A percentile compares a stretch with the other conserved stretches of the same genome.
Conservation (phyloP, 2,113 vertebrate species). For the Cygnus buccinator region DNA sequence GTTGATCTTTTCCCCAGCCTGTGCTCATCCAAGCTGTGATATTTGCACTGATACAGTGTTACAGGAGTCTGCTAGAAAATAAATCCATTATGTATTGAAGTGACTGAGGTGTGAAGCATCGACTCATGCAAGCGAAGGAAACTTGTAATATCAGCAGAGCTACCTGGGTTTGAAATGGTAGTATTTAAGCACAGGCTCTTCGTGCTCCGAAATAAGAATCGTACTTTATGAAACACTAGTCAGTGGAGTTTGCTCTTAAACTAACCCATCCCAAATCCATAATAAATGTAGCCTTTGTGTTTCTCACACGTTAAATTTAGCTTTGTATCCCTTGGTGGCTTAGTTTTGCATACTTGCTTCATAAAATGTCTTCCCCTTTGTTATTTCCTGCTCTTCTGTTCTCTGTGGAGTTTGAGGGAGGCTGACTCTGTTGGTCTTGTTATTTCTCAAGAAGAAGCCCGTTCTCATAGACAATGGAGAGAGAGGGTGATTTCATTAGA, state of each 20-base stretch:
- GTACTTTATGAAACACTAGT: background rate
- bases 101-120: background rate
- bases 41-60: background rate
- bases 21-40: background rate
- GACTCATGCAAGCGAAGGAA: background rate
- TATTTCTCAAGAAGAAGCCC: background rate
- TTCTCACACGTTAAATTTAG: background rate
- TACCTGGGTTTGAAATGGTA: background rate
- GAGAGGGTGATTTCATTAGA: background rate
- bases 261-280: background rate
- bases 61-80: background rate
- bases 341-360: background rate
- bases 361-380: background rate
- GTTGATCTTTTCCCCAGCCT: background rate
- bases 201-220: background rate
- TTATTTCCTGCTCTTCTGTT: conserved; percentile 29
- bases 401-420: background rate
- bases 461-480: background rate
- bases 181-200: background rate
- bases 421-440: background rate
- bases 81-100: background rate
- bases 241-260: background rate
- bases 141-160: background rate
- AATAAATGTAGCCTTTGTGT: background rate
- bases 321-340: background rate